Percentiles rank a stretch among this genome's conserved stretches.
phyloP scores from a whole-genome alignment of 2,113 vertebrate species.

The Eulemur rufifrons region DNA sequence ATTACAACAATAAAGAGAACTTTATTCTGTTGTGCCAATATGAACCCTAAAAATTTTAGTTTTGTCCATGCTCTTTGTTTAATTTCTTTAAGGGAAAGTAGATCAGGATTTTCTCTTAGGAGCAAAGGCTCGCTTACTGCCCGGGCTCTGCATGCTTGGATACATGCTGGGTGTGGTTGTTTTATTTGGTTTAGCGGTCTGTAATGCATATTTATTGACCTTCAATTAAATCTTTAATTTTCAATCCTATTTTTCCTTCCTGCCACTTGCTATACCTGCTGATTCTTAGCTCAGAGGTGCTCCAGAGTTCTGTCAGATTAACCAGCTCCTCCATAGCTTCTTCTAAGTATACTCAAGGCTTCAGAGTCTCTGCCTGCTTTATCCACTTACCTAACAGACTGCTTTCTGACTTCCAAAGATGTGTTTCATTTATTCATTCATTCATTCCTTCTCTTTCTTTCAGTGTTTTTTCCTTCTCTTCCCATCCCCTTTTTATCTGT shows the following conservation, averaged over 20 bases:
- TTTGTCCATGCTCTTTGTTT: background rate
- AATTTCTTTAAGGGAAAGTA: background rate
- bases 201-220: background rate
- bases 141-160: background rate
- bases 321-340: background rate
- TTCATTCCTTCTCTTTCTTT: background rate
- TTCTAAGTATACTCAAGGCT: background rate
- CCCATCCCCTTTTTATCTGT: background rate
- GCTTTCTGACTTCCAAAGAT: background rate
- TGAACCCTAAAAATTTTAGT: background rate
- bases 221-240: background rate
- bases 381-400: background rate
- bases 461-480: background rate
- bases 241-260: background rate
- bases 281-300: background rate
- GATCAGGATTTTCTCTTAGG: background rate
- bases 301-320: background rate
- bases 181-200: background rate
- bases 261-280: background rate
- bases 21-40: background rate
- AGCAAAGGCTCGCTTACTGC: background rate
- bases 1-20: background rate
- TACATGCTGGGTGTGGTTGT: background rate
- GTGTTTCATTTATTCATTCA: background rate
- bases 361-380: background rate